These are phyloP conservation scores for Pangasianodon gigas DNA, from an alignment of 2,113 vertebrate species.

Conservation along the genomic window DNA sequence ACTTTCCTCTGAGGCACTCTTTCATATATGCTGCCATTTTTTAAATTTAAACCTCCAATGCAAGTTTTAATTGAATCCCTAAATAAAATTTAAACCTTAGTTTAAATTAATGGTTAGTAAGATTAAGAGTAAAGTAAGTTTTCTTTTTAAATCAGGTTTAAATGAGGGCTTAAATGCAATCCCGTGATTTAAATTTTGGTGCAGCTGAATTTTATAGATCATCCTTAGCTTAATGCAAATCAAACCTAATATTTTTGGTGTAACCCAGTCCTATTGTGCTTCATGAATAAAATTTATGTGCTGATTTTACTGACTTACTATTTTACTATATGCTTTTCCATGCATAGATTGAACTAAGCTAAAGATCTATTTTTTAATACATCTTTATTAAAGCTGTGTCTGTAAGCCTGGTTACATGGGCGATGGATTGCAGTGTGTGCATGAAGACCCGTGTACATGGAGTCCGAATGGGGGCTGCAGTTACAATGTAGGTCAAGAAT, in stretches of 20 bases:
- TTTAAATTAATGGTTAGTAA: too few relatives aligned
- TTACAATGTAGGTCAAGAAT: slow-evolving; percentile 76
- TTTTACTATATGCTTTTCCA: background rate
- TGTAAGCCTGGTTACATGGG: slow-evolving; percentile 88
- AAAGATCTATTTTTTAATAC: background rate
- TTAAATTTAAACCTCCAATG: background rate
- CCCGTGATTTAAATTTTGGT: background rate
- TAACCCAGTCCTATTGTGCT: background rate
- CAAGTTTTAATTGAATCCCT: too few relatives aligned
- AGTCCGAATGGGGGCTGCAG: slow-evolving; percentile 74
- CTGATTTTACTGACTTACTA: background rate
- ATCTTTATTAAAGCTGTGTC: slow-evolving; percentile 75
- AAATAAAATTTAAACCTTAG: too few relatives aligned
- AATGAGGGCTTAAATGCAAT: too few relatives aligned
- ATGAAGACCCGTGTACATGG: slow-evolving; percentile 77
- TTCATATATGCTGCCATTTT: background rate
- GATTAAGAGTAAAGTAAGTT: too few relatives aligned
- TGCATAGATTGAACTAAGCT: background rate
- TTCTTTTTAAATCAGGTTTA: too few relatives aligned
- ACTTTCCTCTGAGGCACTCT: background rate
- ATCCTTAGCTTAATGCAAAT: background rate
- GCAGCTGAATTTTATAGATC: background rate
- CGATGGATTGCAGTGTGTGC: slow-evolving; percentile 80
- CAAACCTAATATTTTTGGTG: background rate
- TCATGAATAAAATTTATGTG: background rate